phyloP scores from a whole-genome alignment of 2,797 vertebrate genomes.

The Mustela erminea region DNA sequence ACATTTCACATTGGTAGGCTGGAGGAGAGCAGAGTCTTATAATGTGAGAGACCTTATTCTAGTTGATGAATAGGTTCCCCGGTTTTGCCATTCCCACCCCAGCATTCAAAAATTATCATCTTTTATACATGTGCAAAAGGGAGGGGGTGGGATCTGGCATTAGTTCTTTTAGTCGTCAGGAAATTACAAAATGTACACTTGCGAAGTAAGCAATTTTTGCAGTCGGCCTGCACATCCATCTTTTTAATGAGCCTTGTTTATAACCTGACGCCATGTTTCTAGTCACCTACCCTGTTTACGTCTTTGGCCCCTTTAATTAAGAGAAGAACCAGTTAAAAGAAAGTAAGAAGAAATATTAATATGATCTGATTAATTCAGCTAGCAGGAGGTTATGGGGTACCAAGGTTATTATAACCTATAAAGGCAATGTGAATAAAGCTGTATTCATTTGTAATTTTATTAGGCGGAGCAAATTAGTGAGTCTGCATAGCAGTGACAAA shows the following conservation, averaged over 20 bases:
- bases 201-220: slow-evolving; percentile 93
- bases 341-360: slow-evolving; percentile 93
- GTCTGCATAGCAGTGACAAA: slow-evolving; percentile 91
- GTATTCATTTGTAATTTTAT: slow-evolving; percentile 94
- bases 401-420: slow-evolving; percentile 94
- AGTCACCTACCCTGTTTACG: slow-evolving; percentile 93
- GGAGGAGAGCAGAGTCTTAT: slow-evolving; percentile 63
- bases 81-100: slow-evolving; percentile 81
- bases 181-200: slow-evolving; percentile 93
- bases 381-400: slow-evolving; percentile 92
- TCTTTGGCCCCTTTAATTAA: slow-evolving; percentile 95
- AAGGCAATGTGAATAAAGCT: slow-evolving; percentile 91
- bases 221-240: slow-evolving; percentile 91
- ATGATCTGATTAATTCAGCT: slow-evolving; percentile 94
- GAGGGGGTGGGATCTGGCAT: slow-evolving; percentile 88
- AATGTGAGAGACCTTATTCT: slow-evolving; percentile 83
- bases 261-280: slow-evolving; percentile 90
- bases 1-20: neutral
- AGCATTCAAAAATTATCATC: slow-evolving; percentile 91
- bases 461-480: slow-evolving; percentile 93
- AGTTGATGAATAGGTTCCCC: slow-evolving; percentile 88
- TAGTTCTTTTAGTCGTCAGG: slow-evolving; percentile 91
- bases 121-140: slow-evolving; percentile 89
- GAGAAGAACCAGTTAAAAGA: slow-evolving; percentile 93
- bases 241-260: slow-evolving; percentile 96